Evolutionary conservation across 2,113 vertebrate species (phyloP).

Genomic region (Syngnathus floridae): DNA sequence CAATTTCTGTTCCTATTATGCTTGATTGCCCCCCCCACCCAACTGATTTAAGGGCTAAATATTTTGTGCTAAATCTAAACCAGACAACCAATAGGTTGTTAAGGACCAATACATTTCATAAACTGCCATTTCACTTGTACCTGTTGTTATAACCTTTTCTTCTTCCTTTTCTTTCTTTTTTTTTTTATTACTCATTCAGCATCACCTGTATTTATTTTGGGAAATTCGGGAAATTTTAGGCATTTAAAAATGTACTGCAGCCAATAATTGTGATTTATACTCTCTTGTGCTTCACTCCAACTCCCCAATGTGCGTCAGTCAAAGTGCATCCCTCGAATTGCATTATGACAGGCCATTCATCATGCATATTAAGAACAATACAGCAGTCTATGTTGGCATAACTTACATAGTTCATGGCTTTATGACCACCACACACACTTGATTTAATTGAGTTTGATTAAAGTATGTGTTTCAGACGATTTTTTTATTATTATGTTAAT

Average conservation of each 20-base stretch:
- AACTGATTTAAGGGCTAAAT: too few relatives aligned
- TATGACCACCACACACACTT: conserved; percentile 3
- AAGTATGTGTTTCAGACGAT: not conserved
- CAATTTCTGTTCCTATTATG: too few relatives aligned
- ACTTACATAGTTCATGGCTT: conserved; percentile 3
- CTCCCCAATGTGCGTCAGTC: conserved; percentile 3
- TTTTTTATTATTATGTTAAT: not conserved
- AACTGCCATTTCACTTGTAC: too few relatives aligned
- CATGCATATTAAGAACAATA: not conserved
- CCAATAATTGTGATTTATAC: not conserved
- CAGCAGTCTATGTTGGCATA: not conserved
- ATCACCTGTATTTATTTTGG: not conserved
- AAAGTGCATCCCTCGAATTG: conserved; percentile 10
- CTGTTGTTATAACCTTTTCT: too few relatives aligned
- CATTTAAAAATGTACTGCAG: not conserved
- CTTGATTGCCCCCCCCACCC: too few relatives aligned
- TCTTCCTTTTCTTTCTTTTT: too few relatives aligned
- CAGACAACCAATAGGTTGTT: too few relatives aligned
- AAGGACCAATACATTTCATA: too few relatives aligned
- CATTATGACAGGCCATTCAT: conserved; percentile 12
- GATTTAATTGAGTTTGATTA: not conserved
- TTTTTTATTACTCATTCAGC: not conserved
- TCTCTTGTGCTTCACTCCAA: not conserved
- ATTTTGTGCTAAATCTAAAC: too few relatives aligned
- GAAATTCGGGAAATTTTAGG: not conserved